Evolutionary conservation across 2,888 invertebrate species (phyloP).

Genomic region (Unio pictorum): DNA sequence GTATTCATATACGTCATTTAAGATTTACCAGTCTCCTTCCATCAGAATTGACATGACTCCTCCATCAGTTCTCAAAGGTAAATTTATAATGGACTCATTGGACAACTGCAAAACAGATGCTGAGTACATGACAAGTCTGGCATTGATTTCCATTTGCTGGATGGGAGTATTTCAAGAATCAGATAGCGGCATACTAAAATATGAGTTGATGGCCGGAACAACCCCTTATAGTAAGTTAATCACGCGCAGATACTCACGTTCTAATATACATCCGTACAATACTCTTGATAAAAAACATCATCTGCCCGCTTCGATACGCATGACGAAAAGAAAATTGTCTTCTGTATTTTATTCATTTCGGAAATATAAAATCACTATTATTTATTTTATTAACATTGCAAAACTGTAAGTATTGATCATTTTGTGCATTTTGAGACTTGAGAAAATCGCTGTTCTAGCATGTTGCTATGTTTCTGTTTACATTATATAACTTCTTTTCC

Average conservation of each 20-base stretch:
- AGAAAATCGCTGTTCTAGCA: too few species aligned
- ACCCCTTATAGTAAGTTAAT: conserved; percentile 20
- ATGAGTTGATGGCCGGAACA: conserved; percentile 26
- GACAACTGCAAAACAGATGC: conserved; percentile 17
- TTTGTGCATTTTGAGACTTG: too few species aligned
- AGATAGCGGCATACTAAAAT: conserved; percentile 24
- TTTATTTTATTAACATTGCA: too few species aligned
- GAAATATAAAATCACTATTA: too few species aligned
- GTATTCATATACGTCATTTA: conserved; percentile 15
- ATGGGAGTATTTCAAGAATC: conserved; percentile 22
- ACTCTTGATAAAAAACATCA: too few species aligned
- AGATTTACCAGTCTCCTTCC: conserved; percentile 17
- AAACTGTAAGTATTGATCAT: too few species aligned
- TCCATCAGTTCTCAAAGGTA: conserved; percentile 21
- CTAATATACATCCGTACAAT: too few species aligned
- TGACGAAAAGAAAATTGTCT: too few species aligned
- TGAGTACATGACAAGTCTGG: conserved; percentile 15
- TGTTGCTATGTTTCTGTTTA: too few species aligned
- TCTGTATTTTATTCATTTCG: too few species aligned
- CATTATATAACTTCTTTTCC: too few species aligned
- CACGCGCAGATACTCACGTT: neutral
- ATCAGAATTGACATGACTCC: conserved; percentile 30
- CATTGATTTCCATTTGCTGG: conserved; percentile 25
- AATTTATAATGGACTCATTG: conserved; percentile 24
- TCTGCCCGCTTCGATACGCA: too few species aligned